These are phyloP conservation scores for Ifrita kowaldi DNA, from an alignment of 2,113 vertebrate genomes.

Conservation along the genomic window DNA sequence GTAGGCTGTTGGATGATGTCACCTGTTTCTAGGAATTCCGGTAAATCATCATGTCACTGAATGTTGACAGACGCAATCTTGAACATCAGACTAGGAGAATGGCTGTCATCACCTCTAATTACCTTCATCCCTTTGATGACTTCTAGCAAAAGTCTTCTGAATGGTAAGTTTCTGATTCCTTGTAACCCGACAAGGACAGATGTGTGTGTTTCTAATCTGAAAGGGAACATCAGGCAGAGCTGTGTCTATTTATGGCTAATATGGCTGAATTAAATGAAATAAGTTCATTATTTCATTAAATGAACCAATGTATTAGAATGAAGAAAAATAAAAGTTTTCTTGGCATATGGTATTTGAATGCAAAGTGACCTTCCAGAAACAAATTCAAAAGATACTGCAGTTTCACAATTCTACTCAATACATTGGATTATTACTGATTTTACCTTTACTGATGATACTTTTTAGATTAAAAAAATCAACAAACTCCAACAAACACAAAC, in stretches of 20 bases:
- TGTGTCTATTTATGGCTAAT: neutral
- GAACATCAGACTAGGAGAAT: neutral
- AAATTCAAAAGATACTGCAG: neutral
- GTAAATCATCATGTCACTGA: neutral
- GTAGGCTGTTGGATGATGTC: fast-evolving
- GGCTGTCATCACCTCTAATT: neutral
- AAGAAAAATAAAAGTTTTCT: neutral
- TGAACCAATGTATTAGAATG: neutral
- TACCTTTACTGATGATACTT: neutral
- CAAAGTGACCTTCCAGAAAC: neutral
- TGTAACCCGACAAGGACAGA: neutral
- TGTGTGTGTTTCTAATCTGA: neutral
- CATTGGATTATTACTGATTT: neutral
- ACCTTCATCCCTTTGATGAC: neutral
- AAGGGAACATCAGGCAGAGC: neutral
- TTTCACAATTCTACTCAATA: neutral
- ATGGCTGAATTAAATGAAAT: neutral
- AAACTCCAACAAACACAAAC: neutral
- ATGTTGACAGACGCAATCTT: neutral
- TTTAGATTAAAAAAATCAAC: neutral
- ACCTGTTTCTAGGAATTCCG: neutral
- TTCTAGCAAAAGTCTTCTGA: neutral
- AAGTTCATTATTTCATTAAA: neutral
- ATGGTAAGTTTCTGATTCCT: neutral
- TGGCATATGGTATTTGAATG: neutral